Conservation (phyloP, 2,797 vertebrate species). For the Sebastes cheni region DNA sequence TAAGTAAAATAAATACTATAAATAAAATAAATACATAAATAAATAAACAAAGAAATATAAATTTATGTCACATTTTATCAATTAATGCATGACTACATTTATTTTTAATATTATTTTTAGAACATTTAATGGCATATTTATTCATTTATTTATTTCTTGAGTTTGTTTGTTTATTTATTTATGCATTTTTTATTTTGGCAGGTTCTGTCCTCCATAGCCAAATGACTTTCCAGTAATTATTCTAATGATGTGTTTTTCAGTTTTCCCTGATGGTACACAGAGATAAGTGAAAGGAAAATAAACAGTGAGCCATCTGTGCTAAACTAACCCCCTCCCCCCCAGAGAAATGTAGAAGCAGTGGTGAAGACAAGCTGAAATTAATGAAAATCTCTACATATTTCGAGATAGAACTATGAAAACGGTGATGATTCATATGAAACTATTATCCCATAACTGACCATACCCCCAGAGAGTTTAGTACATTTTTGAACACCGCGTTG, state of each 20-base stretch:
- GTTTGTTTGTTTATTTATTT: too few relatives aligned
- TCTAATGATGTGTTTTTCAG: neutral
- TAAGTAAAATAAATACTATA: too few relatives aligned
- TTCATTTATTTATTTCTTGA: too few relatives aligned
- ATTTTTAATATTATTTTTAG: too few relatives aligned
- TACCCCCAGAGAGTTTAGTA: neutral
- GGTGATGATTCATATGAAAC: neutral
- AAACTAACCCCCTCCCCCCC: neutral
- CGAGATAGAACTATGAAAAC: neutral
- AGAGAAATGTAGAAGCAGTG: neutral
- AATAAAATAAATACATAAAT: too few relatives aligned
- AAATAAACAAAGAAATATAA: too few relatives aligned
- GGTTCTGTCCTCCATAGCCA: neutral
- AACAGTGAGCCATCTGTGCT: neutral
- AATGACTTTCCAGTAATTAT: neutral
- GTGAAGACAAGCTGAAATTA: neutral
- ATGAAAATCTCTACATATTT: neutral
- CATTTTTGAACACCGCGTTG: neutral
- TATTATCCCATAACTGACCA: neutral
- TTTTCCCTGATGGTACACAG: neutral
- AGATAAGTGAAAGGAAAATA: neutral
- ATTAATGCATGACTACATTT: too few relatives aligned
- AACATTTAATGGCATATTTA: too few relatives aligned
- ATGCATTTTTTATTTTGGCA: too few relatives aligned
- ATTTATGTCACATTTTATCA: too few relatives aligned